Base-by-base conservation (phyloP, 2,797 vertebrate species). In the Pseudomugil tenellus region DNA sequence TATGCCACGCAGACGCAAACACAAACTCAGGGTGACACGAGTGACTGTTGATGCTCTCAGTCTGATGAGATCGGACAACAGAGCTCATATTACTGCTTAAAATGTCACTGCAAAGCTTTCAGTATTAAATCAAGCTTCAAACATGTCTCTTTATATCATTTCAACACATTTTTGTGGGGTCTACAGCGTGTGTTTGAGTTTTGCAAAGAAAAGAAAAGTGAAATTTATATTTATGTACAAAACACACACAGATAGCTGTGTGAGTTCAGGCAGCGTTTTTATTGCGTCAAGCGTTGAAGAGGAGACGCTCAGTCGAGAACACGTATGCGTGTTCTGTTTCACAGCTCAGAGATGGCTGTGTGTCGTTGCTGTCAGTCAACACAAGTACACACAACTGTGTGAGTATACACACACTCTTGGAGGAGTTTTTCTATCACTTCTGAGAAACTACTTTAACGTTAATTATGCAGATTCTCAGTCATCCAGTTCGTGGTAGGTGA, bases 31-130 rank as follows among this genome's bases (percentile, higher is more conserved):
- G 80, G 43, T 63, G 83, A 77, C 58, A 62, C 43, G 43, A 67
- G 14, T 29, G 70, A 67, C 74, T 74, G 80, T 32, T 80, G 83
- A 58, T 53, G 80, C 55, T 63, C 39, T 79, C 63, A 55, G 51
- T 39, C 55, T 88, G 75, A 86, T 80, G 58, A 77, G 77, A 78
- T 56, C 72, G 78, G 77, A 90, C 87, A 84, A 16, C 61, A 67
- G 72, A 81, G 84, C 82, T 87, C 83, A 74, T 19, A 10, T 35
- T 37, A 61, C 64, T 58, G 56, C 52, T 74, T 53, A 35, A 82
- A 67, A 72, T 70, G 72, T 74, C 46, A 17, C 64, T 29, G 28
- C 31, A 52, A 49, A 62, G 54, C n/a, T 52, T 61, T 52, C 14
- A 1, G 12, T 12, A 13, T 58, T 13, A 66, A 76, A 76, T 35